These are phyloP conservation scores for Amphipyra berbera DNA, from an alignment of 2,888 invertebrate genomes.

Conservation along the genomic window DNA sequence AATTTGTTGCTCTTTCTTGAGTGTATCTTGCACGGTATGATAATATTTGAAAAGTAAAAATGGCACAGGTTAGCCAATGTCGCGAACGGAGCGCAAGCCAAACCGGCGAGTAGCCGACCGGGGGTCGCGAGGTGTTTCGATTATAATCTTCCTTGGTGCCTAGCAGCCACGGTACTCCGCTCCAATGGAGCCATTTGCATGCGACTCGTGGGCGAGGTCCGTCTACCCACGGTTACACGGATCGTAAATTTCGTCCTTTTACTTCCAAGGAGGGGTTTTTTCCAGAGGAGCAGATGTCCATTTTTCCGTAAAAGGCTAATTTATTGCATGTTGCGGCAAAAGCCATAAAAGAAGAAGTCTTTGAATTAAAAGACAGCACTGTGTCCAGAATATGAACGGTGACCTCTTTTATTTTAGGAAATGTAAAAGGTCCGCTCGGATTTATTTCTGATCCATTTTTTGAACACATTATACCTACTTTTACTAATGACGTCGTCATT, in stretches of 20 bases:
- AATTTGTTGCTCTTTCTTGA: not conserved
- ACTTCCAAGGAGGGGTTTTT: slow-evolving; percentile 84
- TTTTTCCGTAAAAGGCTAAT: slow-evolving; percentile 86
- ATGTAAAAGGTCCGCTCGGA: slow-evolving; percentile 37
- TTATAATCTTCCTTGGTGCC: slow-evolving; percentile 77
- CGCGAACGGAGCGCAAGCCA: slow-evolving; percentile 6
- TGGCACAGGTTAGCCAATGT: slow-evolving; percentile 18
- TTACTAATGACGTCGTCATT: slow-evolving; percentile 12
- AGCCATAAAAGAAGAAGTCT: slow-evolving; percentile 80
- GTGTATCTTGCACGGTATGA: not conserved
- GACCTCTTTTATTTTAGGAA: slow-evolving; percentile 69
- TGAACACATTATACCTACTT: slow-evolving; percentile 36
- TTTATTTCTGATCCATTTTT: slow-evolving; percentile 54
- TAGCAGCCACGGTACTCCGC: slow-evolving; percentile 74
- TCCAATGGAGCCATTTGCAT: slow-evolving; percentile 88
- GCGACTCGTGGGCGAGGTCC: slow-evolving; percentile 85
- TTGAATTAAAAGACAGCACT: slow-evolving; percentile 77
- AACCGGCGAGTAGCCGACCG: slow-evolving; percentile 29
- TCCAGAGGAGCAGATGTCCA: slow-evolving; percentile 85
- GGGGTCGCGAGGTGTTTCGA: slow-evolving; percentile 76
- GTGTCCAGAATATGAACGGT: slow-evolving; percentile 74
- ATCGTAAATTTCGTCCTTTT: slow-evolving; percentile 89
- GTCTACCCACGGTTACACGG: slow-evolving; percentile 86
- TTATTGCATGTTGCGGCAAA: slow-evolving; percentile 84
- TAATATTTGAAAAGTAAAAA: slow-evolving; percentile 7